phyloP scores from a whole-genome alignment of 2,113 vertebrate genomes.

The Otus sunia region DNA sequence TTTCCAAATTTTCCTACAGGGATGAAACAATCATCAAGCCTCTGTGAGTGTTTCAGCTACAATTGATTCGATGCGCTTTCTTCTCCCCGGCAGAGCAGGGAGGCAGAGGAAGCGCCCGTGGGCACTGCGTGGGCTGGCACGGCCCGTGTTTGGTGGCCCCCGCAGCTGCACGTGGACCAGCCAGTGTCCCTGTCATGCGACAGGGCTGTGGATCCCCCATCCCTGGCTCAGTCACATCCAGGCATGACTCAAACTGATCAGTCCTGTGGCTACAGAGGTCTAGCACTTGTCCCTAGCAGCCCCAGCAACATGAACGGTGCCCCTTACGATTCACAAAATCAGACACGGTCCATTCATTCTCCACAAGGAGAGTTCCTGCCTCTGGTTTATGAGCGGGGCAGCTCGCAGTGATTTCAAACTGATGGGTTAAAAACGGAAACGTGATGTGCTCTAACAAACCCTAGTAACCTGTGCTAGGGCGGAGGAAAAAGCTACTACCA shows the following conservation, averaged over 20 bases:
- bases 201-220: neutral
- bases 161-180: neutral
- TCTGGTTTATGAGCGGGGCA: neutral
- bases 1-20: neutral
- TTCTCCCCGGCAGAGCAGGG: neutral
- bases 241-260: neutral
- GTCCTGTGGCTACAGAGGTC: neutral
- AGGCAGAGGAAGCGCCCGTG: neutral
- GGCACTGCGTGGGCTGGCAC: neutral
- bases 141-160: neutral
- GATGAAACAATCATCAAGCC: neutral
- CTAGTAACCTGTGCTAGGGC: neutral
- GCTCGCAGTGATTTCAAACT: neutral
- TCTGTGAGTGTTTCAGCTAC: neutral
- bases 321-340: neutral
- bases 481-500: neutral
- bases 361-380: neutral
- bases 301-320: neutral
- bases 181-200: neutral
- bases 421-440: neutral
- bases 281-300: neutral
- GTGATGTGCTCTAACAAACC: neutral
- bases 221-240: neutral
- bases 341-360: neutral
- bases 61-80: neutral